Evolutionary conservation across 2,797 vertebrate species (phyloP).

Genomic region (Acomys russatus): DNA sequence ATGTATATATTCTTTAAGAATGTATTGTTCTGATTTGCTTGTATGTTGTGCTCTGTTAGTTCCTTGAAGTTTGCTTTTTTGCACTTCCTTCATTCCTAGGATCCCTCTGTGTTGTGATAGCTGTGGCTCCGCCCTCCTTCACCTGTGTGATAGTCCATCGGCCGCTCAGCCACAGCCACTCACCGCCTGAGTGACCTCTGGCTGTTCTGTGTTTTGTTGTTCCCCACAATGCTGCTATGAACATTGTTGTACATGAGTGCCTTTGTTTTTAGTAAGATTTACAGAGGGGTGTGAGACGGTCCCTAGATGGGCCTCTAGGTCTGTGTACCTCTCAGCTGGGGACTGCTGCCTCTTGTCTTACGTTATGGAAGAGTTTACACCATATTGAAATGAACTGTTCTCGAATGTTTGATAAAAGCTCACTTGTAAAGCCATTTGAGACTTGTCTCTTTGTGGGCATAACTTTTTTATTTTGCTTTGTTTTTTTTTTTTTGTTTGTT

Average conservation of each 20-base stretch:
- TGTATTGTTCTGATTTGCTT: slow-evolving; percentile 62
- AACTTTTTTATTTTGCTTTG: neutral
- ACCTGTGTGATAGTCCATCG: slow-evolving; percentile 1
- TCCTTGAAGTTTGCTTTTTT: slow-evolving; percentile 39
- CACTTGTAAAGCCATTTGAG: slow-evolving; percentile 44
- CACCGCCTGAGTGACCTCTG: neutral
- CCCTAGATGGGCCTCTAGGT: slow-evolving; percentile 27
- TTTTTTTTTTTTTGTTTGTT: too few relatives aligned
- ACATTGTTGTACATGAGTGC: slow-evolving; percentile 71
- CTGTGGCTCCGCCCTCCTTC: neutral
- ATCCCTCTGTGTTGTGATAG: slow-evolving; percentile 30
- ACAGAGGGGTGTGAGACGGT: slow-evolving; percentile 51
- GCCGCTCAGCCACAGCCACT: neutral
- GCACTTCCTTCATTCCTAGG: slow-evolving; percentile 53
- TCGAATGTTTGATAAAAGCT: slow-evolving; percentile 74
- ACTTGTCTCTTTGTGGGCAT: slow-evolving; percentile 64
- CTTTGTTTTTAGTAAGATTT: slow-evolving; percentile 72
- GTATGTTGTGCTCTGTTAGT: slow-evolving; percentile 16
- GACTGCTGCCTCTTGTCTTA: slow-evolving; percentile 34
- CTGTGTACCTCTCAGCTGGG: slow-evolving; percentile 20
- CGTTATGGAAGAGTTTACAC: slow-evolving; percentile 52
- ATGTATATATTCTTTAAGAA: slow-evolving; percentile 64
- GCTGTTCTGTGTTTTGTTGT: slow-evolving; percentile 46
- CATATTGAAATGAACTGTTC: slow-evolving; percentile 56
- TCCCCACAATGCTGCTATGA: slow-evolving; percentile 68